A percentile compares a stretch with the other conserved stretches of the same genome.
Evolutionary conservation across 2,888 invertebrate species (phyloP).

Genomic region (Heliconius charithonia): DNA sequence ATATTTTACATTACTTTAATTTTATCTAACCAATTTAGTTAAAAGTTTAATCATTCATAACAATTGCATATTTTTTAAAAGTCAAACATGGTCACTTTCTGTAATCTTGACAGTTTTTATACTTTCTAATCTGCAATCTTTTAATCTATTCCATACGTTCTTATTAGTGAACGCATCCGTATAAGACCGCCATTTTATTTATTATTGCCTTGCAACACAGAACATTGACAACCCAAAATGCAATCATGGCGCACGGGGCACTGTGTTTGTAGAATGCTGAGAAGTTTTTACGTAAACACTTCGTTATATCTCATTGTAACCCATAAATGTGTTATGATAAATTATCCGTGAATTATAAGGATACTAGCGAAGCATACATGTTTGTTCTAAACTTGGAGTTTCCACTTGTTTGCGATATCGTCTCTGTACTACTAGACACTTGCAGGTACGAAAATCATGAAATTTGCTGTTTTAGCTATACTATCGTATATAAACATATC

Average conservation of each 20-base stretch:
- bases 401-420: constrained; percentile 78
- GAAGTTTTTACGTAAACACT: constrained; percentile 85
- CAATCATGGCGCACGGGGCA: constrained; percentile 84
- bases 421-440: constrained; percentile 82
- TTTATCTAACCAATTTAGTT: background rate
- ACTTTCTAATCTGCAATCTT: constrained; percentile 13
- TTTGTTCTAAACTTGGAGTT: constrained; percentile 75
- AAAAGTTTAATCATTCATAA: background rate
- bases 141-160: constrained; percentile 19
- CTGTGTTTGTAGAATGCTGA: constrained; percentile 84
- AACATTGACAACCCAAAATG: constrained; percentile 84
- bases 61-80: background rate
- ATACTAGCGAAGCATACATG: constrained; percentile 79
- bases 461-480: constrained; percentile 78
- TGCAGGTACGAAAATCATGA: constrained; percentile 82
- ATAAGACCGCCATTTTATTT: constrained; percentile 76
- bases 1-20: background rate
- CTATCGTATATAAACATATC: constrained; percentile 61
- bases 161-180: constrained; percentile 63
- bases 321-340: constrained; percentile 76
- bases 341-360: constrained; percentile 70
- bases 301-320: constrained; percentile 77
- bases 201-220: constrained; percentile 71
- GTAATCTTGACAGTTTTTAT: background rate
- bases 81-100: background rate